A percentile compares a stretch with the other conserved stretches of the same genome.
These are phyloP conservation scores for Micronycteris hirsuta DNA, from an alignment of 2,113 vertebrate genomes.

Conservation along the genomic window DNA sequence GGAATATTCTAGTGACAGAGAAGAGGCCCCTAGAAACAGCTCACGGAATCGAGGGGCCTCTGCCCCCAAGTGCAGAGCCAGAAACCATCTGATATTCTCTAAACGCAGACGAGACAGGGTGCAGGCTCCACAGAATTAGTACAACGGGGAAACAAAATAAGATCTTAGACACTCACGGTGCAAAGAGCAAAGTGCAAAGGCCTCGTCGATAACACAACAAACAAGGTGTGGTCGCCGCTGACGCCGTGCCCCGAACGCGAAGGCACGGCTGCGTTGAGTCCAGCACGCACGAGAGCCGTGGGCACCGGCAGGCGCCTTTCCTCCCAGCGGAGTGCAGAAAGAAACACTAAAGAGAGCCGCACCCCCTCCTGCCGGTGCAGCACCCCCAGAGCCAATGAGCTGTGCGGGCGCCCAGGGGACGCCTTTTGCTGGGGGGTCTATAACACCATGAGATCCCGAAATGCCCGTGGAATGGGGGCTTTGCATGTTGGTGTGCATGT, in stretches of 20 bases:
- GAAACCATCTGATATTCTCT: neutral
- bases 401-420: neutral
- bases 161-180: neutral
- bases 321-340: accelerated
- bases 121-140: too few species aligned
- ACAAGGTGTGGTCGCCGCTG: neutral
- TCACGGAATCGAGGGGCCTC: neutral
- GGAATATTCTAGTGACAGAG: neutral
- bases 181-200: neutral
- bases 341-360: accelerated
- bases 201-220: accelerated
- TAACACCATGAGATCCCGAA: neutral
- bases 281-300: accelerated
- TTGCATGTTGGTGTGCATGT: too few species aligned
- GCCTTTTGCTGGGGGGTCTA: neutral
- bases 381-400: neutral
- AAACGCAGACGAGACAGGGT: neutral
- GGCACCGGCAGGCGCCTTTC: neutral
- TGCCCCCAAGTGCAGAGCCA: too few species aligned
- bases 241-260: accelerated
- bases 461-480: neutral
- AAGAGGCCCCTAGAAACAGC: neutral
- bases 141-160: neutral
- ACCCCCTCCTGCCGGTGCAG: neutral
- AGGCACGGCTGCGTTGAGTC: neutral